Evolutionary conservation across 2,797 vertebrate genomes (phyloP), one percentile per base, ranked within the genome.

Genomic region (Hafferia zeledoni): DNA sequence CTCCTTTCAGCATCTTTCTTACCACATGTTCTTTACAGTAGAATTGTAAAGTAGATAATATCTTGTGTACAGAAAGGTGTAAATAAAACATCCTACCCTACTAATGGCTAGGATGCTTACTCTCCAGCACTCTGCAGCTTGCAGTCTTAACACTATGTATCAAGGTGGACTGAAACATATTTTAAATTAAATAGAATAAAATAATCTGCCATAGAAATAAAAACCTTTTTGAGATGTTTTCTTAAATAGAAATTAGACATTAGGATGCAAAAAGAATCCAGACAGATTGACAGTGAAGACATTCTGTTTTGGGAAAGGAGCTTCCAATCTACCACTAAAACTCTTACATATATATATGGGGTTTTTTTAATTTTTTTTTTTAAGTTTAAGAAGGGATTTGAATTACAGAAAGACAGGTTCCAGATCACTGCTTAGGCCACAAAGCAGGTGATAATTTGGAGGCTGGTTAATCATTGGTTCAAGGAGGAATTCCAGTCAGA

Each of bases 281-380:
- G 28, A 33, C 1, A 57, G 5, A 19, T 13, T 61, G 11, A 24
- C 23, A 49, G 6, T 46, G 11, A 91, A 77, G 23, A 47, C 3
- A 18, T 6, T 50, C 8, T 1, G 0, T 10, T 94, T 65, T 23
- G 1, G 3, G 25, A 79, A 59, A 43, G 13, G 6, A 37, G 1
- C 2, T 14, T 67, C 17, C 27, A 77, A 59, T 18, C 4, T 9
- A 74, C 6, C 5, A 11, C 10, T 39, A 23, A n/a, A n/a, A n/a
- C n/a, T n/a, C n/a, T n/a, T n/a, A n/a, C n/a, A n/a, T n/a, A n/a
- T n/a, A n/a, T n/a, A n/a, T n/a, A n/a, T n/a, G n/a, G n/a, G n/a
- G n/a, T n/a, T 12, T 3, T 23, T 16, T 41, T 39, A 37, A 7
- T 11, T 1, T 8, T 50, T 31, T 43, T 47, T 76, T 70, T 53